Evolutionary conservation across 2,113 vertebrate species (phyloP), one percentile per base, ranked within the genome.

Genomic region (Sebastes schlegelii): DNA sequence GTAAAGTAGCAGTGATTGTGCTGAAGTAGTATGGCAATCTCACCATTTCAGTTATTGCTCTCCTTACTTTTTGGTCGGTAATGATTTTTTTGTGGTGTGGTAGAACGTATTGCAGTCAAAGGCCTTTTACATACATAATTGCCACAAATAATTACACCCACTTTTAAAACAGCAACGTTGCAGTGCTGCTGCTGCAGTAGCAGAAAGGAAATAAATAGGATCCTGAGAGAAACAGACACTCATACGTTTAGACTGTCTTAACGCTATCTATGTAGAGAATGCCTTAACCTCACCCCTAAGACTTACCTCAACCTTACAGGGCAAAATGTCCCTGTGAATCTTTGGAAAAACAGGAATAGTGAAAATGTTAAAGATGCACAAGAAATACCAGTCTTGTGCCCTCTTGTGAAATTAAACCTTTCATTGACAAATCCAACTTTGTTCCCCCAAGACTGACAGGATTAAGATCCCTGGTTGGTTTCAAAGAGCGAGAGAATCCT

Each of bases 291-390:
- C 62, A 86, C 52, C 68, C 79, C 82, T 73, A 82, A 84, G 57
- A 85, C 86, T 88, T 80, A 87, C 61, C 86, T 82, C 49, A 78
- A 71, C 60, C 71, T 82, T 40, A 66, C 62, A 71, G 79, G 87
- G 70, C 70, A 49, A 84, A 86, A 79, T 26, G 54, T 83, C 61
- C 69, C 58, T 70, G 45, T 80, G 74, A 87, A 88, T 93, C 92
- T 95, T 95, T 94, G 93, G 91, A 84, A 90, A 91, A 89, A 85
- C 84, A 84, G 62, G 52, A 95, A 95, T 95, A 90, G 93, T 86
- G 63, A 89, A 81, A 78, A 86, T 76, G 19, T 55, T 74, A 54
- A 82, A 79, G 63, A 80, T 77, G 51, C 66, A 85, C 77, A 82
- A 84, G 80, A 83, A 77, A 74, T 61, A 60, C 34, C 17, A 58